Base-by-base conservation (phyloP, 2,113 vertebrate genomes). In the Mormyrus lacerda region DNA sequence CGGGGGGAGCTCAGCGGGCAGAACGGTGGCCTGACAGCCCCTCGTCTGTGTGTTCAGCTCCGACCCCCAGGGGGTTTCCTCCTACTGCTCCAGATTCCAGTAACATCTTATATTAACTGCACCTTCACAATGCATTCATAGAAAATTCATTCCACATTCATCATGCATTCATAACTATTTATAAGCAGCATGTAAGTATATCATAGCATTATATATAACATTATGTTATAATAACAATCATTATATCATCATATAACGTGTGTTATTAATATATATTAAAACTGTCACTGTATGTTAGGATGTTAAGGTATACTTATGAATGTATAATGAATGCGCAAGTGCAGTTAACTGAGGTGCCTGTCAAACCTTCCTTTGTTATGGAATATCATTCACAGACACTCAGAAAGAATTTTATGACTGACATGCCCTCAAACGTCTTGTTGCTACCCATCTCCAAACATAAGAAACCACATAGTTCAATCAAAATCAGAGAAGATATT, bases 1-100 rank as follows among this genome's bases (percentile, higher is more conserved):
- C 24, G 55, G 24, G 24, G 55, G 55, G 55, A n/a, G 55, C 91
- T 91, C 89, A 87, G 88, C 91, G 90, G 83, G 91, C 90, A 89
- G 82, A 10, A 35, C 11, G 2, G 65, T 4, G 9, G 27, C 65
- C 65, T 6, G 1, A 9, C 69, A 35, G 11, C 69, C 21, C 69
- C 31, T 2, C 15, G 31, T 31, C 13, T 39, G 31, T 1, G 5
- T 24, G 13, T 65, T 27, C 9, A 11, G 27, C 2, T 27, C n/a
- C 58, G n/a, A 27, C 8, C 24, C 55, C 21, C 7, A 61, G 3
- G 61, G n/a, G 61, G n/a, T 11, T 65, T 65, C n/a, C 61, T 65
- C 24, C 61, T 65, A 10, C 8, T 65, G n/a, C 24, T 65, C 61
- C 61, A 31, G 61, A 65, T 65, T 65, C 61, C 61, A 27, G 61